Evolutionary conservation across 2,113 vertebrate genomes (phyloP).

Genomic region (Pogona vitticeps): DNA sequence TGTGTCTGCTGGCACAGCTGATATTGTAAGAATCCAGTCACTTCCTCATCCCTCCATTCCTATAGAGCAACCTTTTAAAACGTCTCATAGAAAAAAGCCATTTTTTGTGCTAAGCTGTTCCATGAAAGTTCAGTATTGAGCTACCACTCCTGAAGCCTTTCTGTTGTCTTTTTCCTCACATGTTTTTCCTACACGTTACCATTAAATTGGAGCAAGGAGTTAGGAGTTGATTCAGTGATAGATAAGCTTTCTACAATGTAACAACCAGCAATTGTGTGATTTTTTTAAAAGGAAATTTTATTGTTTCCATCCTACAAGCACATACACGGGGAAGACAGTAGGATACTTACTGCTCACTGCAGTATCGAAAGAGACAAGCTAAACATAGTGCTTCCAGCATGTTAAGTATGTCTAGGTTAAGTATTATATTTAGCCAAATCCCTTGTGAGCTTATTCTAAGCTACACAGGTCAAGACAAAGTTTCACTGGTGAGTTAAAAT

Average conservation of each 20-base stretch:
- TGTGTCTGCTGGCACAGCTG: neutral
- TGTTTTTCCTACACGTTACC: neutral
- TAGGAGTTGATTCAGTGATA: neutral
- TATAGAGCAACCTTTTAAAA: neutral
- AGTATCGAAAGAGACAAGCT: slow-evolving; percentile 26
- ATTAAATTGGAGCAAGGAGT: neutral
- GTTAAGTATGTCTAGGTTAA: slow-evolving; percentile 45
- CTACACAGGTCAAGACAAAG: slow-evolving; percentile 18
- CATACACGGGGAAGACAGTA: neutral
- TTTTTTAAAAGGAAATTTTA: neutral
- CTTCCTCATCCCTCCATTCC: neutral
- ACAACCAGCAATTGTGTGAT: slow-evolving; percentile 23
- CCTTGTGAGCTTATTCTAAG: slow-evolving; percentile 19
- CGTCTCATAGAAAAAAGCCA: neutral
- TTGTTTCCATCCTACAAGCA: slow-evolving; percentile 1
- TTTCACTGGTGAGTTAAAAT: slow-evolving; percentile 36
- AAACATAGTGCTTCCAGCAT: slow-evolving; percentile 53
- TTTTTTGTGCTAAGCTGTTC: neutral
- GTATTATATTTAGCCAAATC: slow-evolving; percentile 63
- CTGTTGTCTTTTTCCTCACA: neutral
- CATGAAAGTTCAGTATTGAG: neutral
- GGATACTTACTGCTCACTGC: neutral
- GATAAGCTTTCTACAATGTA: neutral
- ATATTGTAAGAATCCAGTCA: neutral
- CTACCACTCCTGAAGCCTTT: neutral